These are phyloP conservation scores for Andrena marginata DNA, from an alignment of 2,888 invertebrate genomes.

Conservation along the genomic window DNA sequence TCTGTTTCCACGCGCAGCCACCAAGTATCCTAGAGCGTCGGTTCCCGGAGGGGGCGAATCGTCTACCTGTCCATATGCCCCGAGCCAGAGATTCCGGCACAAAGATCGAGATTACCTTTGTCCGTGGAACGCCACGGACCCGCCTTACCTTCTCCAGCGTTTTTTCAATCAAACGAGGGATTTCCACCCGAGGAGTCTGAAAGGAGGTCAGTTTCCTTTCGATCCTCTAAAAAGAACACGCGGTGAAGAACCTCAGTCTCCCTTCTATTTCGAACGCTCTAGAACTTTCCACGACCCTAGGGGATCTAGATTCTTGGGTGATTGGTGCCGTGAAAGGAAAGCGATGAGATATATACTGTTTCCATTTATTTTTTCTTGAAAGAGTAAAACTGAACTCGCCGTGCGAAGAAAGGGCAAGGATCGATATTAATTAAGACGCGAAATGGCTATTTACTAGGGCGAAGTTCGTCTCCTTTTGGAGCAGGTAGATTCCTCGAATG, in stretches of 20 bases:
- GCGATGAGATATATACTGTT: not conserved
- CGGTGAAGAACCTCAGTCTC: slow-evolving; percentile 27
- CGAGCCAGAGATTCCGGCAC: slow-evolving; percentile 42
- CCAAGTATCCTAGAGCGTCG: slow-evolving; percentile 30
- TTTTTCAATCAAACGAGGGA: slow-evolving; percentile 54
- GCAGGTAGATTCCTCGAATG: not conserved
- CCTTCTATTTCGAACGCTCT: slow-evolving; percentile 19
- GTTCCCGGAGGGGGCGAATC: not conserved
- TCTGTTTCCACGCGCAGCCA: slow-evolving; percentile 73
- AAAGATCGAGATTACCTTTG: slow-evolving; percentile 68
- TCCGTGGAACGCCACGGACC: slow-evolving; percentile 42
- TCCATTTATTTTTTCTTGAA: not conserved
- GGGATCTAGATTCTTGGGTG: not conserved
- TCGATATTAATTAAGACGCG: too few species aligned
- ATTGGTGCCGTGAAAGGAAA: not conserved
- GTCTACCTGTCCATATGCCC: slow-evolving; percentile 69
- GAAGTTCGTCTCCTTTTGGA: too few species aligned
- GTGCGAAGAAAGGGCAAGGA: too few species aligned
- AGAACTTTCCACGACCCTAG: not conserved
- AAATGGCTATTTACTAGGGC: too few species aligned
- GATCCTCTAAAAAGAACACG: slow-evolving; percentile 24
- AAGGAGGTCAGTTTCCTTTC: slow-evolving; percentile 57
- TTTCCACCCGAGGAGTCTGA: slow-evolving; percentile 55
- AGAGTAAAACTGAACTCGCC: not conserved
- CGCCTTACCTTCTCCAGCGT: slow-evolving; percentile 19